Percentiles rank a stretch among this genome's conserved stretches.
Evolutionary conservation across 2,888 invertebrate species (phyloP).

Genomic region (Myopa tessellatipennis): DNA sequence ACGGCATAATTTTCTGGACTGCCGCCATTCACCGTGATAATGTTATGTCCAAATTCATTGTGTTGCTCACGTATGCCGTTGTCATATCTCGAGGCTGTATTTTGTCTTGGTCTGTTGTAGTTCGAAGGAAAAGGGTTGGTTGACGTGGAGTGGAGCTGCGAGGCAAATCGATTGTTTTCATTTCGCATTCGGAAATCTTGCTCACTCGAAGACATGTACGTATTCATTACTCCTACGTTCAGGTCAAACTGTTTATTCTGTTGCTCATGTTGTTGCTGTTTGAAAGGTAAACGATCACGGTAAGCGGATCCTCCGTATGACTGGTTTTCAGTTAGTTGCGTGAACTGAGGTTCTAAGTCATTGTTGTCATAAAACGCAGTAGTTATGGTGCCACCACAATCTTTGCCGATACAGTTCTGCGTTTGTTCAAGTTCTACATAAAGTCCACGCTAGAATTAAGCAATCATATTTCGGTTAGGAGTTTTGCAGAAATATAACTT

Average conservation of each 20-base stretch:
- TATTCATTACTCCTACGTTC: not conserved
- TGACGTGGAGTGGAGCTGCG: no score
- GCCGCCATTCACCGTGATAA: constrained; percentile 20
- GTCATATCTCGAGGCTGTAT: not conserved
- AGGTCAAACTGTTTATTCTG: not conserved
- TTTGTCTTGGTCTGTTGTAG: no score
- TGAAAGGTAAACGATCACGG: not conserved
- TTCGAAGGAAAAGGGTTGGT: no score
- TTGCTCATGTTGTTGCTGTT: not conserved
- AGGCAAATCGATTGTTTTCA: not conserved
- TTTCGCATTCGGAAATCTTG: not conserved
- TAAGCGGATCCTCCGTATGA: constrained; percentile 8
- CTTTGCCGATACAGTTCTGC: constrained; percentile 49
- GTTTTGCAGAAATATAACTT: not conserved
- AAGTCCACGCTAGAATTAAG: constrained; percentile 40
- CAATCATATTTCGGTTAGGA: not conserved
- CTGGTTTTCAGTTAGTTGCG: not conserved
- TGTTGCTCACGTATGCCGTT: constrained; percentile 34
- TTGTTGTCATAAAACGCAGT: not conserved
- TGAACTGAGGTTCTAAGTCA: not conserved
- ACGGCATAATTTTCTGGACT: constrained; percentile 49
- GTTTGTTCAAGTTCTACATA: constrained; percentile 50
- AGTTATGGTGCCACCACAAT: constrained; percentile 58
- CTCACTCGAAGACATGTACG: not conserved
- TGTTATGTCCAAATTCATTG: constrained; percentile 37